phyloP scores from a whole-genome alignment of 2,888 invertebrate species.

The Craniophora ligustri region DNA sequence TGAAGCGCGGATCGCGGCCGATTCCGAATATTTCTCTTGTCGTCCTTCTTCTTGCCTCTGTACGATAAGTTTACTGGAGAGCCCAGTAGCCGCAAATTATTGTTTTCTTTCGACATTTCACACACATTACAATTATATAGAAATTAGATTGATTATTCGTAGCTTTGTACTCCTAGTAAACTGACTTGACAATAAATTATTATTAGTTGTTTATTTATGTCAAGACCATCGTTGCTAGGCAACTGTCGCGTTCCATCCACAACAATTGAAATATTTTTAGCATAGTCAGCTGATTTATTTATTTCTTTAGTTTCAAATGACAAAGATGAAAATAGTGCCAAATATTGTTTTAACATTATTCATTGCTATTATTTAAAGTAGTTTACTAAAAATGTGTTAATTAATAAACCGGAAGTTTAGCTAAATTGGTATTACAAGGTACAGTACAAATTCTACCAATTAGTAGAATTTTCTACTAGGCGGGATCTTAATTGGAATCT shows the following conservation, averaged over 20 bases:
- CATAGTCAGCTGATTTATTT: neutral
- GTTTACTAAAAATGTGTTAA: neutral
- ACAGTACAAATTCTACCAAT: slow-evolving; percentile 11
- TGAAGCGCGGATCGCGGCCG: slow-evolving; percentile 82
- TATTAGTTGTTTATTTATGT: slow-evolving; percentile 51
- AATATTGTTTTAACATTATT: too few species aligned
- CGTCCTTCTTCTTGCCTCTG: slow-evolving; percentile 81
- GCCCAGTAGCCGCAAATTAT: slow-evolving; percentile 79
- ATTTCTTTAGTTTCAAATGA: neutral
- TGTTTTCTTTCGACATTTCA: slow-evolving; percentile 85
- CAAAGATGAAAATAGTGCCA: accelerated
- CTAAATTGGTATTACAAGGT: slow-evolving; percentile 19
- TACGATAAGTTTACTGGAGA: slow-evolving; percentile 83
- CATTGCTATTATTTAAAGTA: neutral
- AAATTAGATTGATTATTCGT: slow-evolving; percentile 14
- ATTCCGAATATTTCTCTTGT: slow-evolving; percentile 74
- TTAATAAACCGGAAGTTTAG: slow-evolving; percentile 9
- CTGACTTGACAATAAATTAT: neutral
- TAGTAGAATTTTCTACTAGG: neutral
- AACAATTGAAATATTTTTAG: neutral
- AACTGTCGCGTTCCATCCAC: slow-evolving; percentile 49
- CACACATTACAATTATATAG: slow-evolving; percentile 60
- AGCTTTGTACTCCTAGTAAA: slow-evolving; percentile 8
- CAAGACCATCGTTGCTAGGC: slow-evolving; percentile 66
- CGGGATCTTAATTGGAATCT: too few species aligned